These are phyloP conservation scores for Bradypus variegatus DNA, from an alignment of 2,797 vertebrate species.

Conservation along the genomic window DNA sequence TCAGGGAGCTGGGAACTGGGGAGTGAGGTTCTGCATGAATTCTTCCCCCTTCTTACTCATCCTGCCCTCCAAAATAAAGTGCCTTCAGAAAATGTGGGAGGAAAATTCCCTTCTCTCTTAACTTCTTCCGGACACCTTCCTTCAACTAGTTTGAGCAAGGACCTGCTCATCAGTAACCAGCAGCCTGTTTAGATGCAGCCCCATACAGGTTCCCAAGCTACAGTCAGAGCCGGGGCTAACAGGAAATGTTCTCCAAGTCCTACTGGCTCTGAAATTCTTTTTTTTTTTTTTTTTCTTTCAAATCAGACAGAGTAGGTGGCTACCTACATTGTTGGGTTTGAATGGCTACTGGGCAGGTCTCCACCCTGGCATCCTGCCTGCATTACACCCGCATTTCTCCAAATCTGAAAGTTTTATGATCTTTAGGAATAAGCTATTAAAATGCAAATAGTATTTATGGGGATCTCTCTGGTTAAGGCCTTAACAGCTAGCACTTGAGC, in stretches of 20 bases:
- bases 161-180: background rate
- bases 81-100: background rate
- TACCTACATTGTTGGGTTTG: background rate
- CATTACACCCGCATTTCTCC: background rate
- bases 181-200: background rate
- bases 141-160: background rate
- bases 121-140: background rate
- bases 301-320: conserved; percentile 11
- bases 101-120: background rate
- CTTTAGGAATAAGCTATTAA: background rate
- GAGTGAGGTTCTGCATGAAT: background rate
- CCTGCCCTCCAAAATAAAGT: background rate
- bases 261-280: background rate
- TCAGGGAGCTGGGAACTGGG: background rate
- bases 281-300: background rate
- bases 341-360: background rate
- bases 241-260: background rate
- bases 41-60: background rate
- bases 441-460: background rate
- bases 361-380: background rate
- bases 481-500: background rate
- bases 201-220: background rate
- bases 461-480: background rate
- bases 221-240: background rate
- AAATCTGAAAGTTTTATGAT: background rate